A percentile compares a stretch with the other conserved stretches of the same genome.
phyloP scores from a whole-genome alignment of 1,140 invertebrate genomes.

The Drosophila pandora region DNA sequence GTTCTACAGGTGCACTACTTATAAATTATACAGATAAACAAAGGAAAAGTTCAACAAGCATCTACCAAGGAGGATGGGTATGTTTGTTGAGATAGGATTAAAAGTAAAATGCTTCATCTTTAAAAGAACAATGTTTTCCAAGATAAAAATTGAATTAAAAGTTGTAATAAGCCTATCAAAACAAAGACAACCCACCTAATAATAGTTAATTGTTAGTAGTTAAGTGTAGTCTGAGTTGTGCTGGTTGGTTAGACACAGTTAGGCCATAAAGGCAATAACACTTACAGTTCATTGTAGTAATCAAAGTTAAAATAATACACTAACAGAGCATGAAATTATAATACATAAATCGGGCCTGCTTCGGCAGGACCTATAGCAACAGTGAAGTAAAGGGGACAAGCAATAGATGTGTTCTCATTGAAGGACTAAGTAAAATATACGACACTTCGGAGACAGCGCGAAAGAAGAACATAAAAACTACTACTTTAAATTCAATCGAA shows the following conservation, averaged over 20 bases:
- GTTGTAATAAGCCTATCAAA: neutral
- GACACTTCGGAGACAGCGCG: slow-evolving; percentile 39
- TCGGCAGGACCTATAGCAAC: slow-evolving; percentile 24
- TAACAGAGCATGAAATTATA: slow-evolving; percentile 66
- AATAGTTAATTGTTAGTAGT: slow-evolving; percentile 15
- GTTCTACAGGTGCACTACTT: slow-evolving; percentile 64
- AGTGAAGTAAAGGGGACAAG: slow-evolving; percentile 63
- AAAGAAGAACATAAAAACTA: slow-evolving; percentile 30
- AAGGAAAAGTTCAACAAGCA: slow-evolving; percentile 46
- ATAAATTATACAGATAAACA: slow-evolving; percentile 24
- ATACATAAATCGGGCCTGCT: slow-evolving; percentile 37
- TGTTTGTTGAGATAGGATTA: neutral
- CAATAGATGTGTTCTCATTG: slow-evolving; percentile 45
- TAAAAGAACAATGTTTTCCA: neutral
- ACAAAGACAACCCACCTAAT: neutral
- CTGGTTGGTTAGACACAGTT: slow-evolving; percentile 38
- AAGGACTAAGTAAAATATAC: slow-evolving; percentile 58
- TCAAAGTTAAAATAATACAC: slow-evolving; percentile 63
- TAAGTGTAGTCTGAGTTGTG: slow-evolving; percentile 38
- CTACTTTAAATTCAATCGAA: slow-evolving; percentile 36
- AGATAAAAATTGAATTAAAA: neutral
- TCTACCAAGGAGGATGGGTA: slow-evolving; percentile 6
- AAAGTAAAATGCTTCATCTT: neutral
- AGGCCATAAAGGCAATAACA: slow-evolving; percentile 43
- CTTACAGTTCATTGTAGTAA: slow-evolving; percentile 70